A percentile compares a stretch with the other conserved stretches of the same genome.
phyloP scores from a whole-genome alignment of 2,113 vertebrate species.

The Epinephelus moara region DNA sequence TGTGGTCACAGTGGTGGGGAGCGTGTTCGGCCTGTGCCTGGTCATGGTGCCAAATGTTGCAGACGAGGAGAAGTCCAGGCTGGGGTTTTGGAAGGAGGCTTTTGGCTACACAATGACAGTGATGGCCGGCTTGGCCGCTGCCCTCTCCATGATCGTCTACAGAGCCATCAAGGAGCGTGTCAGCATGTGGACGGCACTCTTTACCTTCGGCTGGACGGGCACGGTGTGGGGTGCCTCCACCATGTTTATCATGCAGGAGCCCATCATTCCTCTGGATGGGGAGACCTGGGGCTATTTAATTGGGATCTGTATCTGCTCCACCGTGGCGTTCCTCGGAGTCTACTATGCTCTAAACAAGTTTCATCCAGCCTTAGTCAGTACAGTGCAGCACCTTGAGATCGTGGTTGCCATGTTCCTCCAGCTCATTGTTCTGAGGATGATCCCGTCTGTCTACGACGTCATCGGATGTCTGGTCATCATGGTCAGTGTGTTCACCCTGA shows the following conservation, averaged over 20 bases:
- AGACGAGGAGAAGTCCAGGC: conserved; percentile 90
- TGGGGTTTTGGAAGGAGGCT: conserved; percentile 96
- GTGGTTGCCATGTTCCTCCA: conserved; percentile 97
- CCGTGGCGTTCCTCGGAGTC: conserved; percentile 96
- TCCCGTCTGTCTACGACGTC: conserved; percentile 92
- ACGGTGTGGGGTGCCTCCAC: conserved; percentile 96
- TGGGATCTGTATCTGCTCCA: conserved; percentile 96
- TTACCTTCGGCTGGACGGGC: conserved; percentile 98
- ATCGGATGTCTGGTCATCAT: conserved; percentile 93
- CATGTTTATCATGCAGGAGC: conserved; percentile 98
- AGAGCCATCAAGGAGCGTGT: conserved; percentile 95
- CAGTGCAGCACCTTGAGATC: conserved; percentile 96
- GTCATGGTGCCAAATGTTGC: conserved; percentile 97
- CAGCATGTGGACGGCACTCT: conserved; percentile 99
- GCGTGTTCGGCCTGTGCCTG: conserved; percentile 93
- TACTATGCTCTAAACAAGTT: conserved; percentile 97
- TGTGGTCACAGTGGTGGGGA: conserved; percentile 91
- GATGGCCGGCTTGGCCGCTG: conserved; percentile 95
- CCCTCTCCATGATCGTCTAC: conserved; percentile 98
- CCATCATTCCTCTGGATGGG: conserved; percentile 94
- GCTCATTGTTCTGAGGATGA: conserved; percentile 93
- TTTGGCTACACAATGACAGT: conserved; percentile 98
- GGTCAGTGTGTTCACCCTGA: conserved; percentile 93
- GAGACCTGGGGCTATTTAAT: conserved; percentile 98
- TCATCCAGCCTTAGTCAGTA: conserved; percentile 97